These are phyloP conservation scores for Eufriesea mexicana DNA, from an alignment of 1,140 invertebrate species.

Conservation along the genomic window DNA sequence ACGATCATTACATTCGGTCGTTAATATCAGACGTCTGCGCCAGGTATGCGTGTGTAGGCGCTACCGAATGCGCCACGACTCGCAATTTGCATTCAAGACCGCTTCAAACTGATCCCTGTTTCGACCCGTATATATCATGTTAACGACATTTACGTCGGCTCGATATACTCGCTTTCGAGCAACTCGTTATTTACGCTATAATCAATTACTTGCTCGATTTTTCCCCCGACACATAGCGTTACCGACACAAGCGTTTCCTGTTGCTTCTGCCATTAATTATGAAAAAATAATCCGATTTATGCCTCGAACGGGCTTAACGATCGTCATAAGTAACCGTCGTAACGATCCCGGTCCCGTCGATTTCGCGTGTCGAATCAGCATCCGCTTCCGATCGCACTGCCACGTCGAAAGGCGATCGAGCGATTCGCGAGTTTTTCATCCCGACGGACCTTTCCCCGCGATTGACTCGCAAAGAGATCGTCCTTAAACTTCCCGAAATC, in stretches of 20 bases:
- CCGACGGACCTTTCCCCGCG: conserved; percentile 28
- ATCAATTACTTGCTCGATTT: conserved; percentile 3
- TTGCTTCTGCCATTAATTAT: not conserved
- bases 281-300: not conserved
- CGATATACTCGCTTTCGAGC: conserved; percentile 28
- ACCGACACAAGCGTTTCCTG: not conserved
- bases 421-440: not conserved
- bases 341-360: too few relatives aligned
- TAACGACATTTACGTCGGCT: conserved; percentile 33
- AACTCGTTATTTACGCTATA: conserved; percentile 15
- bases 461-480: conserved; percentile 45
- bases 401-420: not conserved
- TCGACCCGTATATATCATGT: conserved; percentile 18
- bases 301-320: too few relatives aligned
- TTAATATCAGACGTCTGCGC: conserved; percentile 56
- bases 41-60: conserved; percentile 54
- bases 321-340: not conserved
- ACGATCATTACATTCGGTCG: conserved; percentile 57
- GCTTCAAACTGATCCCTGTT: conserved; percentile 20
- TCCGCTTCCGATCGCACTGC: not conserved
- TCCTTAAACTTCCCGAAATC: not conserved
- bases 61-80: conserved; percentile 38
- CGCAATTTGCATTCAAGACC: conserved; percentile 48
- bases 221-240: too few relatives aligned
- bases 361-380: too few relatives aligned